Base-by-base conservation (phyloP, 2,113 vertebrate genomes). In the Semicossyphus pulcher region DNA sequence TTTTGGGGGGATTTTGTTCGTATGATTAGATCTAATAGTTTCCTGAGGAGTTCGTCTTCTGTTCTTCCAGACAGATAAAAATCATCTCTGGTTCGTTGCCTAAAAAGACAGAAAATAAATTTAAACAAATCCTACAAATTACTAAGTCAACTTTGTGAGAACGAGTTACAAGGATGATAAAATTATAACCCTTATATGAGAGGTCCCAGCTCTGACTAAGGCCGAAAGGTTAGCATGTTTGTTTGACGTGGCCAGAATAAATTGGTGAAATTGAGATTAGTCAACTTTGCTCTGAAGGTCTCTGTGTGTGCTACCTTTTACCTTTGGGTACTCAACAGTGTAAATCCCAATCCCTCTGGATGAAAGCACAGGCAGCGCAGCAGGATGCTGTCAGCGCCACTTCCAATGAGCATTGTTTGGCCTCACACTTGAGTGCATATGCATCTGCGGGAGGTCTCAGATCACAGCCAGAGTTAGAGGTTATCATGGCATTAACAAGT, bases 401-500 rank as follows among this genome's bases (percentile, higher is more conserved):
- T 72, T 83, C 71, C 73, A 37, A 49, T 74, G 65, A 75, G 32
- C 20, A 36, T 49, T 76, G 76, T 84, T 78, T 68, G 65, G 61
- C 48, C 32, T 71, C 66, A 70, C 80, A 83, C 58, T 82, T 69
- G 62, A 86, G 75, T 78, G 78, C 76, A 78, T 36, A 71, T 36
- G 58, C 29, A 53, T 62, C 76, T 31, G 45, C 69, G 11, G 66
- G 86, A 58, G 66, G 66, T 49, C 78, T 83, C 44, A 60, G 67
- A 87, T 83, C 79, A 70, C 63, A 64, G 42, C 68, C 72, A 78
- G 64, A 76, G 63, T 74, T 71, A 37, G 72, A 85, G 68, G 66
- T 81, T 81, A 78, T 85, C 76, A 62, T 34, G 81, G 70, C 86
- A 79, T 76, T 76, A 73, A 81, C 52, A 44, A 48, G 73, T 54